Conservation (phyloP, 2,888 invertebrate species). For the Drosophila suboccidentalis region DNA sequence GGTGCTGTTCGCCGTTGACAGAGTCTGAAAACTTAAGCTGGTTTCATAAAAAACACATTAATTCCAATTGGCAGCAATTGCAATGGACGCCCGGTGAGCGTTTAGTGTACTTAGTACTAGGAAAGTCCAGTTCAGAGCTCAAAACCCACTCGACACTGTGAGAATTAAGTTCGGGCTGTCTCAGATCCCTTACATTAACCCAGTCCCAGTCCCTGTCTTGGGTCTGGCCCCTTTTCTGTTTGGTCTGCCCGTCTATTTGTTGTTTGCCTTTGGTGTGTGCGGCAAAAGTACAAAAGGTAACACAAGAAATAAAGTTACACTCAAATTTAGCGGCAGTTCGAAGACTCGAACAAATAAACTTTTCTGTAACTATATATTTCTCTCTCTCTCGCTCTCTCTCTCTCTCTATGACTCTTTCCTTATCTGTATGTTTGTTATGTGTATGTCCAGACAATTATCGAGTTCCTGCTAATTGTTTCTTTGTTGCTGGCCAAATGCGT, state of each 20-base stretch:
- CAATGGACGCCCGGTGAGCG: conserved; percentile 65
- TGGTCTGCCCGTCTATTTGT: conserved; percentile 27
- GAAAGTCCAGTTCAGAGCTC: background rate
- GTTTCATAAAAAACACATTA: conserved; percentile 81
- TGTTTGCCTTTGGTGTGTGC: conserved; percentile 48
- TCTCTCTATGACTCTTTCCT: background rate
- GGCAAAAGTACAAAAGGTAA: conserved; percentile 76
- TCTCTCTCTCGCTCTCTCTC: background rate
- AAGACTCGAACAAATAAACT: conserved; percentile 66
- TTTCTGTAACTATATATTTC: conserved; percentile 54
- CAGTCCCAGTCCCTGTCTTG: background rate
- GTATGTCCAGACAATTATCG: conserved; percentile 69
- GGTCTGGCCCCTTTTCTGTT: conserved; percentile 17
- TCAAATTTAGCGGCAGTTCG: conserved; percentile 79
- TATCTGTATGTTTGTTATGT: conserved; percentile 1
- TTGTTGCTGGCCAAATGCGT: conserved; percentile 64
- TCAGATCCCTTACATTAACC: conserved; percentile 8
- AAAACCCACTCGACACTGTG: conserved; percentile 44
- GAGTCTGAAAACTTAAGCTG: conserved; percentile 65
- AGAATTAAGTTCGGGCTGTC: conserved; percentile 32
- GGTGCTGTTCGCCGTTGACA: conserved; percentile 55
- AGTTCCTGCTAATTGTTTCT: conserved; percentile 68
- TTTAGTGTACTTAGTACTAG: conserved; percentile 24
- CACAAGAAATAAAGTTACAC: conserved; percentile 67
- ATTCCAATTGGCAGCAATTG: conserved; percentile 83